Evolutionary conservation across 1,140 invertebrate species (phyloP).

Genomic region (Cydia strobilella): DNA sequence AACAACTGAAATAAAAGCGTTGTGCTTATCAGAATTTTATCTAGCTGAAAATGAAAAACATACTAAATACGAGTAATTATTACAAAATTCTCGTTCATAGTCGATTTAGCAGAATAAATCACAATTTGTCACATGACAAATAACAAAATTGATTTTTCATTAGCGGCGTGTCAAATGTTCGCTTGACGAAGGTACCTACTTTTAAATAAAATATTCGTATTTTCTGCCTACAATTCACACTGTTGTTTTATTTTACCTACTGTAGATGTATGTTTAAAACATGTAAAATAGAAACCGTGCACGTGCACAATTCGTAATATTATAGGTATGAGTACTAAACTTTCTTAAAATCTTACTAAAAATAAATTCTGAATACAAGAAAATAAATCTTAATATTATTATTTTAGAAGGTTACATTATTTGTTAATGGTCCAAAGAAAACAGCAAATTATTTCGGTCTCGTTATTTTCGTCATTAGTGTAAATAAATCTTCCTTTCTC

Average conservation of each 20-base stretch:
- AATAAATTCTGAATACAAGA: too few relatives aligned
- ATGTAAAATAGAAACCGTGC: too few relatives aligned
- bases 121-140: neutral
- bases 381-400: neutral
- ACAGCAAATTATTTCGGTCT: neutral
- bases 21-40: conserved; percentile 6
- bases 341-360: too few relatives aligned
- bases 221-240: too few relatives aligned
- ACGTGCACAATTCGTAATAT: too few relatives aligned
- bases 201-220: too few relatives aligned
- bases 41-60: neutral
- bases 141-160: neutral
- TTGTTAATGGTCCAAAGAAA: neutral
- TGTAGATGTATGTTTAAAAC: too few relatives aligned
- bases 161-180: neutral
- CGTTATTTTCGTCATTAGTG: neutral
- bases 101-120: neutral
- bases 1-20: conserved; percentile 12
- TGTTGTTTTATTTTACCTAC: too few relatives aligned
- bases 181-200: neutral
- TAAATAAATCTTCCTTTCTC: neutral
- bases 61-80: neutral
- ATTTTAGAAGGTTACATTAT: neutral
- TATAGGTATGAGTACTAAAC: too few relatives aligned
- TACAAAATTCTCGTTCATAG: neutral